A percentile compares a stretch with the other conserved stretches of the same genome.
phyloP scores from a whole-genome alignment of 1,140 invertebrate species.

The Drosophila malerkotliana region DNA sequence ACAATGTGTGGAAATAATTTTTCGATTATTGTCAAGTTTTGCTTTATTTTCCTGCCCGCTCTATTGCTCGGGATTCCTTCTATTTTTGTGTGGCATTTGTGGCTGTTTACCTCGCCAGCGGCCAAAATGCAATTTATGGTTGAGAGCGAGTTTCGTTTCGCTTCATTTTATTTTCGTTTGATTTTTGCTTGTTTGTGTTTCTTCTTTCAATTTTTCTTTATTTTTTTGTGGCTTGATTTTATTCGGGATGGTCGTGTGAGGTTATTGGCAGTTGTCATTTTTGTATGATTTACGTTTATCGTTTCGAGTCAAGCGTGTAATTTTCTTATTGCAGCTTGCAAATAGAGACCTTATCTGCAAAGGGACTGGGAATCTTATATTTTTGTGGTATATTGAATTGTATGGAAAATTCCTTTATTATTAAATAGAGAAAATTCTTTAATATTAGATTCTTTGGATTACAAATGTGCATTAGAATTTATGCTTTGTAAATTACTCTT shows the following conservation, averaged over 20 bases:
- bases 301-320: conserved; percentile 64
- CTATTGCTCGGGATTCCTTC: conserved; percentile 8
- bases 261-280: conserved; percentile 78
- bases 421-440: too few species aligned
- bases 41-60: conserved; percentile 51
- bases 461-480: too few species aligned
- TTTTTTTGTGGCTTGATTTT: conserved; percentile 38
- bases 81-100: conserved; percentile 70
- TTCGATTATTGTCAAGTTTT: conserved; percentile 80
- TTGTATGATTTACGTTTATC: conserved; percentile 78
- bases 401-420: too few species aligned
- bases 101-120: conserved; percentile 76
- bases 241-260: conserved; percentile 50
- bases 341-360: conserved; percentile 9
- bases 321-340: conserved; percentile 48
- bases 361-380: too few species aligned
- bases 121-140: conserved; percentile 79
- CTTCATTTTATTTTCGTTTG: conserved; percentile 17
- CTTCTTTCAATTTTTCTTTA: conserved; percentile 35
- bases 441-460: too few species aligned
- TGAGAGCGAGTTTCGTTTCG: conserved; percentile 42
- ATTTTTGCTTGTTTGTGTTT: conserved; percentile 35
- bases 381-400: too few species aligned
- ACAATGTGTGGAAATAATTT: conserved; percentile 71
- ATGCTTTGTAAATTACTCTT: background rate